Evolutionary conservation across 2,797 vertebrate species (phyloP), one percentile per base, ranked within the genome.

Genomic region (Enteromius viviparus): DNA sequence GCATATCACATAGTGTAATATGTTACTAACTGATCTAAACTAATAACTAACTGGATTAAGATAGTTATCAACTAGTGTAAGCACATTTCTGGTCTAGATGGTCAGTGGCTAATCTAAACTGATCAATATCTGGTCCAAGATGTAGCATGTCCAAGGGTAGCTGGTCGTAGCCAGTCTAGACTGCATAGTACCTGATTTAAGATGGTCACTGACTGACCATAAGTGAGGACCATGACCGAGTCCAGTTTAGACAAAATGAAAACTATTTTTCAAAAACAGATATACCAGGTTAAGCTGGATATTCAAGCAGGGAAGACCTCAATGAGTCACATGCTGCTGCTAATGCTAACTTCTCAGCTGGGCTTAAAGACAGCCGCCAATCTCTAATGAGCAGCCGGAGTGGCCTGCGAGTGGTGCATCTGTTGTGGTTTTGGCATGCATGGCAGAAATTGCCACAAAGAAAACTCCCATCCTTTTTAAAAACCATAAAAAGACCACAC

Each of bases 331-430:
- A 91, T 92, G 94, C 91, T 94, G 89, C 89, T 94, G 83, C 92
- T 94, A 91, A 92, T 91, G 89, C 93, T 95, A 91, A 89, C 88
- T 87, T 93, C 93, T 93, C 89, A 92, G 92, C 94, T 90, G 92
- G 87, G 85, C 93, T 91, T 93, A 87, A 83, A 82, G 87, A 89
- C 86, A 80, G 84, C 90, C 90, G 95, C 95, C 95, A 96, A 95
- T 94, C 92, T 93, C 94, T 96, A 97, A 97, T 96, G 95, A 95
- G 94, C 94, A 97, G 96, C 94, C 96, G 97, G 96, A 96, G 93
- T 92, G 84, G 87, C 93, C 78, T 92, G 90, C 86, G 93, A 93
- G 92, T 72, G 89, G 90, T 92, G 90, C 92, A 97, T 97, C 96
- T 95, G 94, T 95, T 96, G 96, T 93, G 95, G 96, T 87, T 96